Conservation (phyloP, 2,888 invertebrate genomes). For the Thyatira batis region DNA sequence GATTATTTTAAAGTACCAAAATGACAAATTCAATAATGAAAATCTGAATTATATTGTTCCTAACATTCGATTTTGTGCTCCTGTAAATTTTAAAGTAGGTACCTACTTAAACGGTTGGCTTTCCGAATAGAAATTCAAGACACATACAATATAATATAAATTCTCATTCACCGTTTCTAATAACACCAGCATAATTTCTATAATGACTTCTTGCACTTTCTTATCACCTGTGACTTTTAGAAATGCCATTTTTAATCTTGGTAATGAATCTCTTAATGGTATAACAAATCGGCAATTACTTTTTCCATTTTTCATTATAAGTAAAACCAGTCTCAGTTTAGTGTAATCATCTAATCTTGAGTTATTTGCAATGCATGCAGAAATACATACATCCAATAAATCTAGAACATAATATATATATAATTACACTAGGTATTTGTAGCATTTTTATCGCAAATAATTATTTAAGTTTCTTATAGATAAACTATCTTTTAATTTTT, state of each 20-base stretch:
- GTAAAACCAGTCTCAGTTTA: conserved; percentile 65
- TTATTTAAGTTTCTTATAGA: too few species aligned
- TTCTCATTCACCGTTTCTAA: conserved; percentile 55
- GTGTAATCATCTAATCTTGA: conserved; percentile 63
- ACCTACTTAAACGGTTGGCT: too few species aligned
- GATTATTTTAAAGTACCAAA: too few species aligned
- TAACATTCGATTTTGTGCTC: too few species aligned
- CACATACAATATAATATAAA: too few species aligned
- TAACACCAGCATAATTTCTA: conserved; percentile 58
- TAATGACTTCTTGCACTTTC: conserved; percentile 65
- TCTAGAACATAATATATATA: conserved; percentile 47
- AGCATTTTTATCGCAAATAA: too few species aligned
- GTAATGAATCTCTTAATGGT: conserved; percentile 58
- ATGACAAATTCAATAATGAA: too few species aligned
- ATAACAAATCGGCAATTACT: conserved; percentile 63
- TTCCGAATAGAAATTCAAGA: too few species aligned
- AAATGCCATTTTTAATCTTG: conserved; percentile 54
- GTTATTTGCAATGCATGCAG: conserved; percentile 46
- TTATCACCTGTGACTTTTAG: conserved; percentile 53
- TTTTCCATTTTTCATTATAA: conserved; percentile 69
- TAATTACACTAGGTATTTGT: too few species aligned
- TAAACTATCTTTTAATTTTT: too few species aligned
- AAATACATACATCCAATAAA: conserved; percentile 59
- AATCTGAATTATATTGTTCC: too few species aligned
- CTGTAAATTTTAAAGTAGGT: too few species aligned